A percentile compares a stretch with the other conserved stretches of the same genome.
Conservation (phyloP, 2,888 invertebrate genomes). For the Cheiracanthium punctorium region DNA sequence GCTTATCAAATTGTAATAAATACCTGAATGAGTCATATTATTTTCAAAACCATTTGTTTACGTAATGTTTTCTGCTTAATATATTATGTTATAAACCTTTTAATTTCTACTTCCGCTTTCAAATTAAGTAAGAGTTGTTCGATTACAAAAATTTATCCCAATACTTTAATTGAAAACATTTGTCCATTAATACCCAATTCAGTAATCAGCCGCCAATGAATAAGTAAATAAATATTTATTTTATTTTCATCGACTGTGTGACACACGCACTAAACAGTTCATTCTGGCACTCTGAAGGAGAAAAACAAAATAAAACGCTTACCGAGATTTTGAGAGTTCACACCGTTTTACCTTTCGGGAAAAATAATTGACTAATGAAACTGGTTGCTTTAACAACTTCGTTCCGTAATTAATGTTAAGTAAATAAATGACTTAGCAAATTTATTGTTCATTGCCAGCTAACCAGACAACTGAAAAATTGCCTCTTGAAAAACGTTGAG, state of each 20-base stretch:
- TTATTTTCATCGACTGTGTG: conserved; percentile 30
- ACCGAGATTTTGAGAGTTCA: conserved; percentile 53
- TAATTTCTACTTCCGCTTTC: too few species aligned
- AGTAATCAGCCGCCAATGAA: conserved; percentile 57
- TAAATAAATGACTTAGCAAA: conserved; percentile 37
- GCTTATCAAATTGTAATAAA: too few species aligned
- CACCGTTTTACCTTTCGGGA: conserved; percentile 26
- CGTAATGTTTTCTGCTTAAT: too few species aligned
- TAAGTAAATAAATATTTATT: conserved; percentile 40
- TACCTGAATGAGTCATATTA: too few species aligned
- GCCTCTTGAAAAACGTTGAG: too few species aligned
- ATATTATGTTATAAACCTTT: too few species aligned
- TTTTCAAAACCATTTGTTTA: too few species aligned
- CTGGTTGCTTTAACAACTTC: conserved; percentile 36
- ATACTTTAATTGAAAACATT: too few species aligned
- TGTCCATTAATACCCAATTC: conserved; percentile 47
- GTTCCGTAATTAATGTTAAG: conserved; percentile 40
- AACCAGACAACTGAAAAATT: too few species aligned
- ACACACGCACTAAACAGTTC: conserved; percentile 30
- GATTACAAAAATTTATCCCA: too few species aligned
- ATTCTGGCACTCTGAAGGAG: conserved; percentile 28
- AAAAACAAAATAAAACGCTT: conserved; percentile 55
- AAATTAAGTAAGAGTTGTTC: too few species aligned
- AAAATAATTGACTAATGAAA: conserved; percentile 59
- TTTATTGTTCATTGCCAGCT: not conserved